Evolutionary conservation across 2,888 invertebrate species (phyloP), one percentile per base, ranked within the genome.

Genomic region (Caenorhabditis sulstoni): DNA sequence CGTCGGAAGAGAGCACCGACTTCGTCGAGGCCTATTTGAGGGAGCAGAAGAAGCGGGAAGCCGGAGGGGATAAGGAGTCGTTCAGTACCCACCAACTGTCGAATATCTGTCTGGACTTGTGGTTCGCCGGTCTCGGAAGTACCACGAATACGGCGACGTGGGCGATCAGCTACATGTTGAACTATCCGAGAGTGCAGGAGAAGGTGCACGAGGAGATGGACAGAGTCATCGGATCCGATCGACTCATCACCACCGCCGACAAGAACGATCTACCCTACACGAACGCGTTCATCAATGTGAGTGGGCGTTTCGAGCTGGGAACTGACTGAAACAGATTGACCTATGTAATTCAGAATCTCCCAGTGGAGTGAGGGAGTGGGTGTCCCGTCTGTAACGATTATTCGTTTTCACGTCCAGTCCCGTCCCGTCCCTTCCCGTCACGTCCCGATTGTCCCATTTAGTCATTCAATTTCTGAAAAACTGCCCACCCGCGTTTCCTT

Each of bases 101-200:
- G 1, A 81, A 81, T 44, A 35, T 81, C 22, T 73, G 70, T 16
- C 64, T 81, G 45, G 83, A 83, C 47, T 57, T 83, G 4, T 83
- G 83, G 83, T 58, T 83, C 23, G 84, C 82, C 37, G 85, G 85
- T 0, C 65, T 83, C 57, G 82, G 76, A 35, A 82, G 82, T 4
- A 85, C 85, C 0, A 67, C 82, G 2, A 82, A 79, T 16, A 84
- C 84, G 3, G 55, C 68, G 4, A 58, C 78, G 1, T 85, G 85
- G 85, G 68, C 70, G 9, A 47, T 85, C 12, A 62, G 70, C 5
- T 85, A 81, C 41, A 22, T 84, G 20, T 20, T 85, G 22, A 74
- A 82, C 41, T 22, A 81, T 44, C 73, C 73, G 16, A 41, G 64
- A 52, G 74, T 82, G 29, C 71, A 84, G 66, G 47, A 74, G 9